Conservation (phyloP, 2,797 vertebrate genomes). For the Megaceryle alcyon region DNA sequence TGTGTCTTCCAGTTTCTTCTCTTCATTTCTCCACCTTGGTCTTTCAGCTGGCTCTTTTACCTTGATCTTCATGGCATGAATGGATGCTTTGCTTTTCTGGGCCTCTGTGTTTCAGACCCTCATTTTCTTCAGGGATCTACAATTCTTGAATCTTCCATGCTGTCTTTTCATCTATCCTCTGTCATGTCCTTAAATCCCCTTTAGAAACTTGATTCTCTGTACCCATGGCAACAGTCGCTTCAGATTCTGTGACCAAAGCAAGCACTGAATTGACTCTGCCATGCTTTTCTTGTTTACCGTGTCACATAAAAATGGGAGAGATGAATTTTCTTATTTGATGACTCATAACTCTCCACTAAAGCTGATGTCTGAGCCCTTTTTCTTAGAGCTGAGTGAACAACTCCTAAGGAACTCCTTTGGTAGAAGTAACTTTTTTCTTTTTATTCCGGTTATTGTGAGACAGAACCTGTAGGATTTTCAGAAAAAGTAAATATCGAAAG, state of each 20-base stretch:
- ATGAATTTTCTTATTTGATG: constrained; percentile 44
- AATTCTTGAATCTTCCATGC: constrained; percentile 14
- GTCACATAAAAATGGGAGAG: constrained; percentile 18
- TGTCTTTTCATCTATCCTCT: neutral
- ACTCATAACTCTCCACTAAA: constrained; percentile 17
- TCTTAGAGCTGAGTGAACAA: neutral
- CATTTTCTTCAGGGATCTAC: neutral
- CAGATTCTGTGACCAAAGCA: constrained; percentile 44
- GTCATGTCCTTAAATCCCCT: constrained; percentile 31
- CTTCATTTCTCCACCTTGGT: neutral
- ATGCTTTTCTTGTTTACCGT: constrained; percentile 52
- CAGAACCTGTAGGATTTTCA: neutral
- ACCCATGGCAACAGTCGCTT: constrained; percentile 61
- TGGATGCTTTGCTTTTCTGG: neutral
- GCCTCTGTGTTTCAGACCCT: neutral
- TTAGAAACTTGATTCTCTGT: constrained; percentile 20
- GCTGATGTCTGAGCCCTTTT: neutral
- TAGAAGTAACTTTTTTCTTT: neutral
- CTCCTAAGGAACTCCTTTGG: neutral
- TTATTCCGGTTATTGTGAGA: neutral
- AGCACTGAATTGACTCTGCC: constrained; percentile 31
- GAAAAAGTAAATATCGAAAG: neutral
- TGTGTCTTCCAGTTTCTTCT: neutral
- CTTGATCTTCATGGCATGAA: neutral
- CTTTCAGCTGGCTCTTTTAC: neutral